Base-by-base conservation (phyloP, 1,140 invertebrate species). In the Drosophila murphyi region DNA sequence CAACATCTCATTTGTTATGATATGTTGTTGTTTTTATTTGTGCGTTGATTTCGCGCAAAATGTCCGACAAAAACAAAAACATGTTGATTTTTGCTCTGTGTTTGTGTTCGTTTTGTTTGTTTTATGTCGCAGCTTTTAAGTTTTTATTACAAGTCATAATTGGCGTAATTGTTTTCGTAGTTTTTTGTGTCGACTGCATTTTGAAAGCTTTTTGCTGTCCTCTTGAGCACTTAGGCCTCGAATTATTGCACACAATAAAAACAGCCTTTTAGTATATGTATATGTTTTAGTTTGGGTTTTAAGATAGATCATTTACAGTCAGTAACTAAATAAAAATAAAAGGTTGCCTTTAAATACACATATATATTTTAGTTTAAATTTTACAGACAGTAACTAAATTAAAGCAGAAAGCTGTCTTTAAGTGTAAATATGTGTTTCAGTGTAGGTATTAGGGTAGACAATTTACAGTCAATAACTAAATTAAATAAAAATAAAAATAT, bases 121-220 rank as follows among this genome's bases (percentile, higher is more conserved):
- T 86, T 76, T 59, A 70, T 72, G 59, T 28, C 6, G 48, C 29
- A 39, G 69, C 83, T 87, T 87, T 87, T 80, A 88, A 76, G 72
- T 80, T 87, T 87, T 87, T 87, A 87, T 83, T 68, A 56, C 39
- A 47, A 50, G 72, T 57, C 73, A 79, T 88, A 88, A 87, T 88
- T 82, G 83, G 59, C 65, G 82, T 88, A 87, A 87, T 88, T 87
- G 82, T 80, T 88, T 83, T 77, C 62, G 54, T 87, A 87, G 82
- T 87, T 88, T 81, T 57, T 43, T n/a, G 6, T 29, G 32, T 32
- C 12, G 43, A 43, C 41, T 52, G 32, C 63, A 70, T 68, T 43
- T n/a, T 88, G 82, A 87, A 87, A 87, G 82, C 82, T 72, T 87
- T 87, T 88, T 52, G 68, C 50, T 87, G 82, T 87, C 69, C 72